phyloP scores from a whole-genome alignment of 2,113 vertebrate species.

The Tupaia tana region DNA sequence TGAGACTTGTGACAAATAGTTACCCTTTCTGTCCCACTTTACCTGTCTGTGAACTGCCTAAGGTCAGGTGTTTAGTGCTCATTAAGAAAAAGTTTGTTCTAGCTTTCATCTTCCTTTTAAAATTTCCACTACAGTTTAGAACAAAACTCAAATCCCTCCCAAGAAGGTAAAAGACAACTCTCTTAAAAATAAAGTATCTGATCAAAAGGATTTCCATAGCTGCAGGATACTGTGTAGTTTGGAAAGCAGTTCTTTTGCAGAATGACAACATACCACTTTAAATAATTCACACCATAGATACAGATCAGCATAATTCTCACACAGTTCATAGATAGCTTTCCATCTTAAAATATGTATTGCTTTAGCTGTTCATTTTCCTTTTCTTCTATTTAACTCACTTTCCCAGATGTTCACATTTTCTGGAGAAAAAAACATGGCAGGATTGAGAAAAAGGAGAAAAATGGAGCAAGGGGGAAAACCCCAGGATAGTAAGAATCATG shows the following conservation, averaged over 20 bases:
- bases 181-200: conserved; percentile 18
- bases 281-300: background rate
- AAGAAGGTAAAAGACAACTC: background rate
- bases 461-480: background rate
- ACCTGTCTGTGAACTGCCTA: background rate
- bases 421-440: background rate
- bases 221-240: background rate
- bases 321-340: background rate
- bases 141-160: conserved; percentile 13
- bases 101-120: conserved; percentile 6
- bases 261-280: background rate
- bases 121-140: conserved; percentile 10
- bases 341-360: background rate
- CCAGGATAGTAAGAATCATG: background rate
- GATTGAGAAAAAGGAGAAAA: background rate
- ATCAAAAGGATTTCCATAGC: background rate
- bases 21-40: background rate
- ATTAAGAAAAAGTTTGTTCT: conserved; percentile 1
- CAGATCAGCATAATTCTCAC: background rate
- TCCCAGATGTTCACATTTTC: background rate
- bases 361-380: conserved; percentile 15
- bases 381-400: background rate
- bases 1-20: background rate
- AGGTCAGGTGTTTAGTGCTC: background rate
- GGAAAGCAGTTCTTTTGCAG: background rate